Evolutionary conservation across 2,888 invertebrate genomes (phyloP), one percentile per base, ranked within the genome.

Genomic region (Agriopis aurantiaria): DNA sequence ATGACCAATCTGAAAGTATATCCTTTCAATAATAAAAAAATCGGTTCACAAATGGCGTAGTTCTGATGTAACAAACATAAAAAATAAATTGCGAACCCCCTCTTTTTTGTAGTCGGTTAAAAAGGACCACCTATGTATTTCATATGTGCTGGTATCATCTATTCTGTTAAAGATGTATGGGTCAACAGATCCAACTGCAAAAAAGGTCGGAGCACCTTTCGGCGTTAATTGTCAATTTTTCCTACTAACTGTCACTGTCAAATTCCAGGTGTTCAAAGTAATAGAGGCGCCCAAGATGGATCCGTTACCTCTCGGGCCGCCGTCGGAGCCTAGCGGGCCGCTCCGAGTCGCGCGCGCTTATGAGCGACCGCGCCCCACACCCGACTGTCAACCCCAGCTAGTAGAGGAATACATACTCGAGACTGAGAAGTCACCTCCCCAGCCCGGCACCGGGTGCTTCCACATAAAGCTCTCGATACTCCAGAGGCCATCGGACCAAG

Each of bases 331-430:
- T 3, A 86, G 78, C 69, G 91, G 85, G 0, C 93, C 92, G 0
- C 75, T 91, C 7, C 88, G 90, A 0, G 74, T 93, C 4, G 94
- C 94, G 65, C 87, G 94, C 71, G 95, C 95, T 0, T 95, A 96
- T 79, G 96, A 96, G 75, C 91, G 95, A 59, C 96, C 96, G 14
- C 94, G 95, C 52, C 95, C 96, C 62, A 95, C 96, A 8, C 94
- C 95, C 76, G 97, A 97, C 91, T 97, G 96, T 88, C 96, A 96
- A 79, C 97, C 98, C 55, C 97, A 97, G 88, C 92, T 97, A 59
- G 96, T 98, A 60, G 98, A 98, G 89, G 98, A 98, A 86, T 98
- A 98, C 88, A 96, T 97, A 65, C 92, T 99, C 78, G 98, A 99
- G 91, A 97, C 98, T 57, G 98, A 98, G 82, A 95, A 95, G 68